These are phyloP conservation scores for Tylochromis polylepis DNA, from an alignment of 2,113 vertebrate species.

Conservation along the genomic window DNA sequence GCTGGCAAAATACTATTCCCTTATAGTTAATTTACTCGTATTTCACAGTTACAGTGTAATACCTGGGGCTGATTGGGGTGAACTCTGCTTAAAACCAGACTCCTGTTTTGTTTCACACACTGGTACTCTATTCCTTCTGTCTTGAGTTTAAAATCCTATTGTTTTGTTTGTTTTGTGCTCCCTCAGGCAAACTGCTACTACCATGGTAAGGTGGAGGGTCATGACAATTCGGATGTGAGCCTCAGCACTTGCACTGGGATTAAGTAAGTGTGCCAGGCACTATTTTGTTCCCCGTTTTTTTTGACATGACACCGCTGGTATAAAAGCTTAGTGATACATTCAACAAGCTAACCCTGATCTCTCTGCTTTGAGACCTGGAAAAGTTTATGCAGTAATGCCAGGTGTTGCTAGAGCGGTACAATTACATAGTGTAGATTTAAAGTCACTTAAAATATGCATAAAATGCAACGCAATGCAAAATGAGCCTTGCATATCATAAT, in stretches of 20 bases:
- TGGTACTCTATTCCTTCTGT: neutral
- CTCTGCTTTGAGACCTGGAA: neutral
- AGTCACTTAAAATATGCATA: neutral
- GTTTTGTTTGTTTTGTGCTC: slow-evolving; percentile 8
- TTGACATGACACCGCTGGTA: neutral
- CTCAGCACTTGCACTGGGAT: slow-evolving; percentile 74
- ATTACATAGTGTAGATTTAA: neutral
- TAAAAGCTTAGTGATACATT: neutral
- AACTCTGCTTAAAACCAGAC: slow-evolving; percentile 3
- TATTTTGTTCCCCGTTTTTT: neutral
- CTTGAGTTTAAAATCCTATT: neutral
- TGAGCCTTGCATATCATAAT: neutral
- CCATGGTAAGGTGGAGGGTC: slow-evolving; percentile 73
- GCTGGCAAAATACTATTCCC: neutral
- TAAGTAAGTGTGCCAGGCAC: slow-evolving; percentile 58
- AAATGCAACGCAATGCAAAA: neutral
- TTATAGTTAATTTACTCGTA: slow-evolving; percentile 7
- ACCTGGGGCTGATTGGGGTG: neutral
- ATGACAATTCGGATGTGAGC: slow-evolving; percentile 65
- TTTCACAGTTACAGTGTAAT: slow-evolving; percentile 28
- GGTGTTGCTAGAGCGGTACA: neutral
- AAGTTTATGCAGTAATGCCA: neutral
- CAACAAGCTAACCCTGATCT: neutral
- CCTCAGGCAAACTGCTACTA: slow-evolving; percentile 77
- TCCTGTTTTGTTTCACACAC: neutral